phyloP scores from a whole-genome alignment of 2,113 vertebrate species.

The Xyrauchen texanus region DNA sequence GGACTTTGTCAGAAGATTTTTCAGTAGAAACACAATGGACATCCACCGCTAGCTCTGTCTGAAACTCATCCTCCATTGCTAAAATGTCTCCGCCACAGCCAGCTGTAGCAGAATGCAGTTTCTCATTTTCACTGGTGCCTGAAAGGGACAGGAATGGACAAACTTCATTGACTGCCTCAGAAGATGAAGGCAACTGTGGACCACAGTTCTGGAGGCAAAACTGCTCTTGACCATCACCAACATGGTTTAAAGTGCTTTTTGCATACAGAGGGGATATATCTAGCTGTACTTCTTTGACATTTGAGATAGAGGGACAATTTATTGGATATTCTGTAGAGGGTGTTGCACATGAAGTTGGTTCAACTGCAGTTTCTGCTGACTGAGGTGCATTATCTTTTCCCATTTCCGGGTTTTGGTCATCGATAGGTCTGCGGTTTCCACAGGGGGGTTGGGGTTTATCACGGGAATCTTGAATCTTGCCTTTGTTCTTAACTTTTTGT shows the following conservation, averaged over 20 bases:
- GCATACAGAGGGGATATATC: slow-evolving; percentile 75
- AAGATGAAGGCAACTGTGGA: slow-evolving; percentile 71
- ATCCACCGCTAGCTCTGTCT: slow-evolving; percentile 59
- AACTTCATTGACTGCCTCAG: slow-evolving; percentile 58
- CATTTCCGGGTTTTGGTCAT: slow-evolving; percentile 65
- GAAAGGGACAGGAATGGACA: slow-evolving; percentile 72
- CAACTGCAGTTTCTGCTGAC: slow-evolving; percentile 41
- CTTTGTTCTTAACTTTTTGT: slow-evolving; percentile 67
- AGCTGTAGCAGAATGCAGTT: slow-evolving; percentile 52
- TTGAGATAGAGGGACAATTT: slow-evolving; percentile 57
- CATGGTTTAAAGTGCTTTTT: slow-evolving; percentile 80
- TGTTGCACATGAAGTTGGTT: slow-evolving; percentile 12
- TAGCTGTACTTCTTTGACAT: slow-evolving; percentile 62
- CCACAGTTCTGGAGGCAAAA: slow-evolving; percentile 76
- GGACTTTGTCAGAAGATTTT: slow-evolving; percentile 49
- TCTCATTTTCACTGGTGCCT: slow-evolving; percentile 56
- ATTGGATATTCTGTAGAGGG: not conserved
- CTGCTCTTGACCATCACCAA: slow-evolving; percentile 77
- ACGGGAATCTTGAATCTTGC: slow-evolving; percentile 64
- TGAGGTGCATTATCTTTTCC: slow-evolving; percentile 43
- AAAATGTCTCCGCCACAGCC: slow-evolving; percentile 66
- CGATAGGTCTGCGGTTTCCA: slow-evolving; percentile 43
- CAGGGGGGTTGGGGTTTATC: slow-evolving; percentile 46
- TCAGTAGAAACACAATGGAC: slow-evolving; percentile 59
- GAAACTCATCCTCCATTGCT: slow-evolving; percentile 59